Evolutionary conservation across 2,888 invertebrate species (phyloP), one percentile per base, ranked within the genome.

Genomic region (Acrocera orbiculus): DNA sequence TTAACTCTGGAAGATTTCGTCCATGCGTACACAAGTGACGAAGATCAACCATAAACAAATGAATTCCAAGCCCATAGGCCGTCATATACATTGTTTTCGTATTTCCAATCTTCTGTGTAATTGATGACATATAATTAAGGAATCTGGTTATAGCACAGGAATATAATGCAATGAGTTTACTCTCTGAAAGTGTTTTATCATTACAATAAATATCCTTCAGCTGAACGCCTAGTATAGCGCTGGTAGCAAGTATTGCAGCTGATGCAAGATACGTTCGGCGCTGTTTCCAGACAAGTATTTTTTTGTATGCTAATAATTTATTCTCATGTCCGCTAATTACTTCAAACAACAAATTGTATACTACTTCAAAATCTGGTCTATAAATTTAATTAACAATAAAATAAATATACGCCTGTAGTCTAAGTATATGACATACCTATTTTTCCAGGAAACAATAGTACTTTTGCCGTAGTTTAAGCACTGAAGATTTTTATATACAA

Each of bases 91-190:
- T 60, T 24, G 54, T 51, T 16, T 44, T 47, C 49, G 48, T 49
- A 37, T 46, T 49, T 26, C 50, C 44, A 3, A 44, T 43, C 2
- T 13, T 36, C 32, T 56, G 57, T 44, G 53, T 54, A 6, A 55
- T 57, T 2, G 60, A 59, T 1, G 56, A 58, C 59, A 60, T 61
- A 16, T 54, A 59, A 39, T 60, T 60, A 16, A 55, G 52, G 34
- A 60, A 61, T 3, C 58, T 48, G 1, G 53, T 59, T 19, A 60
- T 53, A 4, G 57, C 53, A 26, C 46, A 51, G 0, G 60, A 48
- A 40, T 59, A 61, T 4, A 50, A 41, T 0, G 43, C 42, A 32
- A 52, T 50, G 2, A 56, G 30, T 10, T 50, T 51, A 6, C 34
- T 37, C 1, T 32, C 20, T 2, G 35, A 13, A 6, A 31, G 27